Conservation (phyloP, 2,888 invertebrate species). For the Silvanus unidentatus region DNA sequence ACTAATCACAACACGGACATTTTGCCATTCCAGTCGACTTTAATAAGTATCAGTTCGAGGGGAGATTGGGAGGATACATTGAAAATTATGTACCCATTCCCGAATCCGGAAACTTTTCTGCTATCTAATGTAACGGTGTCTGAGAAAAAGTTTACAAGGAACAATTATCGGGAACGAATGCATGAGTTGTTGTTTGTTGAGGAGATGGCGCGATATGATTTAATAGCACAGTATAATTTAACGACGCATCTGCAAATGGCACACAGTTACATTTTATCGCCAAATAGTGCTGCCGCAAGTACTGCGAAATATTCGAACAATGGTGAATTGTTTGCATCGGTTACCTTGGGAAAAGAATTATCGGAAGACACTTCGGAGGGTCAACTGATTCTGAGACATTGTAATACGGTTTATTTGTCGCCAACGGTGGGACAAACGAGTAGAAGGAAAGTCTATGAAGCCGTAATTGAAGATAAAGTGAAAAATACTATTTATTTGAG, state of each 20-base stretch:
- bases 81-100: constrained; percentile 59
- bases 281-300: constrained; percentile 61
- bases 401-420: constrained; percentile 57
- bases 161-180: constrained; percentile 67
- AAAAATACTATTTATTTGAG: constrained; percentile 72
- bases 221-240: constrained; percentile 65
- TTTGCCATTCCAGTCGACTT: constrained; percentile 33
- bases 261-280: constrained; percentile 63
- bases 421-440: constrained; percentile 8
- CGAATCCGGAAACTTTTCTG: constrained; percentile 59
- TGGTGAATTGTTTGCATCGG: constrained; percentile 70
- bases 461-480: constrained; percentile 67
- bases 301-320: constrained; percentile 70
- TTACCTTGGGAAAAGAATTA: constrained; percentile 65
- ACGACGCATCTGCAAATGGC: constrained; percentile 59
- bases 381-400: constrained; percentile 69
- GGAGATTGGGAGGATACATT: constrained; percentile 53
- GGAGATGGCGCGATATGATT: constrained; percentile 64
- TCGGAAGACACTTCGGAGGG: constrained; percentile 80
- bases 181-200: constrained; percentile 72
- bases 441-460: constrained; percentile 62
- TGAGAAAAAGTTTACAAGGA: constrained; percentile 57
- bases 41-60: constrained; percentile 27
- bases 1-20: constrained; percentile 48
- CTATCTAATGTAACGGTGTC: constrained; percentile 63